Evolutionary conservation across 1,140 invertebrate genomes (phyloP), one percentile per base, ranked within the genome.

Genomic region (Ceratosolen fusciceps): DNA sequence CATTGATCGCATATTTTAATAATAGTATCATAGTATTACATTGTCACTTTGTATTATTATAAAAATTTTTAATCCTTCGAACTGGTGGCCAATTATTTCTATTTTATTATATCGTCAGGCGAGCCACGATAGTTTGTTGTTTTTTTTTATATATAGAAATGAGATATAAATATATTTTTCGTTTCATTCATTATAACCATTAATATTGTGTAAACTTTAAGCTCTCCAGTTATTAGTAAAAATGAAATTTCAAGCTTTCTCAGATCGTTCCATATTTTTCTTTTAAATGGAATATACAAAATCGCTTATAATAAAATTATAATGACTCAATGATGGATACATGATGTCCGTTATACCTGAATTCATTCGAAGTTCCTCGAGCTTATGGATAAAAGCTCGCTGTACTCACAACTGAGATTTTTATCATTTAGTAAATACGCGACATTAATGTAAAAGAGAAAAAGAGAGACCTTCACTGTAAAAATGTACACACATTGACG

Each of bases 401-500:
- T 43, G 49, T 65, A 68, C n/a, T 56, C 21, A 76, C 14, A 60
- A 54, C 34, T 76, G 49, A 68, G 71, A 78, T 74, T 62, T 34
- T 62, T 65, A n/a, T 60, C 67, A 74, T 19, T 76, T 16, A 49
- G 34, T 70, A 37, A 74, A 62, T 26, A 8, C 56, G 56, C 37
- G 72, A 74, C 37, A 37, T 65, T 31, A 75, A 10, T 72, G 12
- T 43, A 29, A 54, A 71, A 52, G 34, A 52, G 12, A 1, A 52
- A 72, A 47, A 49, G 49, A 65, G 34, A 24, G 14, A n/a, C 49
- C 37, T 56, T 68, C 74, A 76, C 70, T 71, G 62, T 77, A 80
- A 82, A 56, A 74, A 77, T 74, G 54, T 31, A 68, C 47, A 81
- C 67, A 75, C 47, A 60, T 31, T 43, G 52, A 81, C 9, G 31